Conservation (phyloP, 1,140 invertebrate species). For the Lasaia peninsularis region DNA sequence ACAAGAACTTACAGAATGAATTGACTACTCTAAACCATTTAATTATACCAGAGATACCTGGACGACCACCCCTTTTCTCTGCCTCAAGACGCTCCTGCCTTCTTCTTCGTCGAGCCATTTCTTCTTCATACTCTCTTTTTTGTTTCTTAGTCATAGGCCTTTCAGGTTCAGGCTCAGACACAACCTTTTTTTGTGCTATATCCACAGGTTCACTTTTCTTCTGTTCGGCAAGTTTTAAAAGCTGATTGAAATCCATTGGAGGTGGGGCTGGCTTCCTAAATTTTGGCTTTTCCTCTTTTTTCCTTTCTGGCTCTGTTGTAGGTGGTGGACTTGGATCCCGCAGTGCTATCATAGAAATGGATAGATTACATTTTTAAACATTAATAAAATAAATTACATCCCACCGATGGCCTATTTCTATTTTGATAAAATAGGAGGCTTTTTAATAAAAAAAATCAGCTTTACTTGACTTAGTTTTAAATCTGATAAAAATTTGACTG, state of each 20-base stretch:
- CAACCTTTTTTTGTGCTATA: constrained; percentile 79
- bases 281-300: constrained; percentile 77
- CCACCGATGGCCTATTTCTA: too few species aligned
- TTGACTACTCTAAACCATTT: too few species aligned
- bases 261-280: constrained; percentile 79
- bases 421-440: too few species aligned
- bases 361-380: not conserved
- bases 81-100: constrained; percentile 62
- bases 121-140: constrained; percentile 83
- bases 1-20: too few species aligned
- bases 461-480: too few species aligned
- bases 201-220: constrained; percentile 88
- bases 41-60: too few species aligned
- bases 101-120: constrained; percentile 69
- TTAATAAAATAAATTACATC: not conserved
- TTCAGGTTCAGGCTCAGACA: constrained; percentile 79
- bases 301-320: constrained; percentile 71
- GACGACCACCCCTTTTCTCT: constrained; percentile 40
- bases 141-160: constrained; percentile 89
- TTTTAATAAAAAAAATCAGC: too few species aligned
- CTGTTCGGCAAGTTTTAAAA: constrained; percentile 88
- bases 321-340: constrained; percentile 53
- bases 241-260: constrained; percentile 84
- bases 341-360: constrained; percentile 29
- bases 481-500: too few species aligned